Base-by-base conservation (phyloP, 1,140 invertebrate genomes). In the Octopus sinensis region DNA sequence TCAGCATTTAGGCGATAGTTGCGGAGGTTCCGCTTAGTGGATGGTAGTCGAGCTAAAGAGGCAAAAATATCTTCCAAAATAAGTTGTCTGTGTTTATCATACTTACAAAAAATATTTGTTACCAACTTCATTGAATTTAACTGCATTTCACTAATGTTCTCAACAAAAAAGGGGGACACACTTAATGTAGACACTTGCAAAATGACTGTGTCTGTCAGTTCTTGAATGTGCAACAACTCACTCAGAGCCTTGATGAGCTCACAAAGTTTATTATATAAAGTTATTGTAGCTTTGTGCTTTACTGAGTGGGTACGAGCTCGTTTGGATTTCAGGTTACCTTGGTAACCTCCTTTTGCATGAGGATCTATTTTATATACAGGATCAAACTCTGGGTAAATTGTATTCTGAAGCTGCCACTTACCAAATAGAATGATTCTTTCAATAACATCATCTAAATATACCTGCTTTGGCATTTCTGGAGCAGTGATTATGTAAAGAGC, bases 151-250 rank as follows among this genome's bases (percentile, higher is more conserved):
- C 96, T 96, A 82, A 99, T 95, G 88, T 97, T 97, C 91, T 99
- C 98, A 6, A 99, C 97, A 92, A 99, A 99, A 91, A 99, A 99
- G 0, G 98, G 96, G 68, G 96, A 95, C 3, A 99, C 96, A 17
- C 96, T 97, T 80, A 98, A 93, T 0, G 96, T 95, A 78, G 97
- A 98, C 9, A 96, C 94, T 76, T 98, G 93, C 78, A 98, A 92
- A 82, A 95, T 94, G 53, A 98, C 94, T 78, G 97, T 92, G 91
- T 98, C 97, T 85, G 96, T 95, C 88, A 97, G 93, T 92, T 96
- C 93, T 91, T 98, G 97, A 84, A 97, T 95, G 82, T 94, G 95
- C 76, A 99, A 92, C 23, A 99, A 92, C 88, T 98, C 96, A 10
- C 96, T 95, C 17, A 99, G 92, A 73, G 97, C 92, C 80, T 94